phyloP scores from a whole-genome alignment of 1,140 invertebrate species.

The Armadillidium nasatum region DNA sequence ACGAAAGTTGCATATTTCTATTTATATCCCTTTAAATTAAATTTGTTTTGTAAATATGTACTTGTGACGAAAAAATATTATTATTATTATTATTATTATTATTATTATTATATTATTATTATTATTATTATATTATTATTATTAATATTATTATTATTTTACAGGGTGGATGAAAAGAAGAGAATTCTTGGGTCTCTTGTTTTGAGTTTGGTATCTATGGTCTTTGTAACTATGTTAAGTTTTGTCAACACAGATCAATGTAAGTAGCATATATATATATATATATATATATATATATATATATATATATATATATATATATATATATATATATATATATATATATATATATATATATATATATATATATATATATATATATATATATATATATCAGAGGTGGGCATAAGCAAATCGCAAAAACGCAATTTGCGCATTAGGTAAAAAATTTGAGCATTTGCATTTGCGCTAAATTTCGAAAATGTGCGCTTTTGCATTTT shows the following conservation, averaged over 20 bases:
- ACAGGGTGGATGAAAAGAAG: conserved; percentile 63
- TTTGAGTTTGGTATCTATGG: conserved; percentile 70
- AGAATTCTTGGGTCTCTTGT: conserved; percentile 70
- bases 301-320: conserved; percentile 29
- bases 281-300: conserved; percentile 29
- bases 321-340: conserved; percentile 27
- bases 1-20: too few species aligned
- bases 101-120: too few species aligned
- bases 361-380: conserved; percentile 23
- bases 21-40: too few species aligned
- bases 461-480: too few species aligned
- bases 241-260: conserved; percentile 72
- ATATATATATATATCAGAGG: neutral
- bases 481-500: too few species aligned
- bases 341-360: conserved; percentile 23
- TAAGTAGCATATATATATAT: conserved; percentile 50
- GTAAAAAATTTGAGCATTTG: too few species aligned
- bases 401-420: too few species aligned
- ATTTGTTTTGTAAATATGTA: too few species aligned
- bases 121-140: too few species aligned
- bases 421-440: too few species aligned
- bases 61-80: too few species aligned
- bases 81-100: too few species aligned
- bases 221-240: conserved; percentile 72
- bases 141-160: conserved; percentile 41